These are phyloP conservation scores for Pristionchus japonicus DNA, from an alignment of 2,888 invertebrate species.

Conservation along the genomic window DNA sequence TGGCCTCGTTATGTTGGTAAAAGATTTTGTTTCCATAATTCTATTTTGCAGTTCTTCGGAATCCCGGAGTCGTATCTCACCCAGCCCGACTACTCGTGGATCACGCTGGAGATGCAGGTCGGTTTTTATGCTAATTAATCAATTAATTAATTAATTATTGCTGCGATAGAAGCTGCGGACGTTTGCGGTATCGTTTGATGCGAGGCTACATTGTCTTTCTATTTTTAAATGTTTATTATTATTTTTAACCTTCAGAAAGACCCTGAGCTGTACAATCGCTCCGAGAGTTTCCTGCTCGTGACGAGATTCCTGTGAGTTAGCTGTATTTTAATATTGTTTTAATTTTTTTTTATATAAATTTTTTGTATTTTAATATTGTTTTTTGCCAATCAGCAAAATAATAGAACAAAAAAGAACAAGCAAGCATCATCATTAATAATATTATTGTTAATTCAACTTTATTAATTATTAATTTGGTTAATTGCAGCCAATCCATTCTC, in stretches of 20 bases:
- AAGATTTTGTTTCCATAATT: background rate
- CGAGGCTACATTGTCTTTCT: background rate
- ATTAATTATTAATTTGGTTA: background rate
- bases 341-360: background rate
- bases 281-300: background rate
- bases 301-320: background rate
- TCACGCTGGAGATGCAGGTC: background rate
- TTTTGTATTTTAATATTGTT: no score
- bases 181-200: no score
- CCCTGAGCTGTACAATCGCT: background rate
- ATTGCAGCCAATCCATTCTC: background rate
- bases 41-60: background rate
- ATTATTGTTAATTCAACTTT: background rate
- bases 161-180: no score
- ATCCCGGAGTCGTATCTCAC: background rate
- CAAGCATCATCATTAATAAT: background rate
- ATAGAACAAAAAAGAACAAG: no score
- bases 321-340: background rate
- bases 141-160: background rate
- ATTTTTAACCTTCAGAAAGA: background rate
- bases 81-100: background rate
- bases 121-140: background rate
- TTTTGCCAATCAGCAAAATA: no score
- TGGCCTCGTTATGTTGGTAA: background rate
- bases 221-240: background rate